A percentile compares a stretch with the other conserved stretches of the same genome.
Conservation (phyloP, 2,888 invertebrate genomes). For the Apoda limacodes region DNA sequence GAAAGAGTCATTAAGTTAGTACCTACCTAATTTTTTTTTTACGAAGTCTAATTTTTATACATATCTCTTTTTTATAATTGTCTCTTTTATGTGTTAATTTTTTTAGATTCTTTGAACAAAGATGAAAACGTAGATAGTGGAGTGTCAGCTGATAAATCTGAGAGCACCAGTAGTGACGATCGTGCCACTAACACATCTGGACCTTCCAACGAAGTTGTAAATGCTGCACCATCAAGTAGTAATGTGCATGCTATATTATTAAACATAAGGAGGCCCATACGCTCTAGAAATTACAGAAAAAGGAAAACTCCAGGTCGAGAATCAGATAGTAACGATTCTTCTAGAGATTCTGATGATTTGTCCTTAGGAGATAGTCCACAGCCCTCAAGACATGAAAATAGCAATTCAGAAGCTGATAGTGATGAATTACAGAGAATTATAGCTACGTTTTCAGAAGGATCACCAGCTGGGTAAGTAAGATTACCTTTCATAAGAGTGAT, state of each 20-base stretch:
- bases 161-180: conserved; percentile 55
- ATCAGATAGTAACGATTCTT: conserved; percentile 45
- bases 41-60: too few species aligned
- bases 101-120: conserved; percentile 16
- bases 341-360: conserved; percentile 53
- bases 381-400: conserved; percentile 25
- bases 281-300: conserved; percentile 49
- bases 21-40: conserved; percentile 1
- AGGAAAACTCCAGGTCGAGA: conserved; percentile 50
- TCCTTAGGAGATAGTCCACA: conserved; percentile 34
- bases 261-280: conserved; percentile 41
- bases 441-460: conserved; percentile 31
- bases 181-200: conserved; percentile 28
- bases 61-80: too few species aligned
- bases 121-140: conserved; percentile 61
- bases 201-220: conserved; percentile 45
- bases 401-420: conserved; percentile 36
- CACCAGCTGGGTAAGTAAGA: conserved; percentile 36
- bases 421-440: conserved; percentile 30
- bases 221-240: conserved; percentile 46
- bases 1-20: conserved; percentile 43
- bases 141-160: conserved; percentile 58
- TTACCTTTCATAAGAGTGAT: too few species aligned
- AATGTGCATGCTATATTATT: conserved; percentile 43
- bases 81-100: background rate